Conservation (phyloP, 1,140 invertebrate genomes). For the Trichoplusia ni region DNA sequence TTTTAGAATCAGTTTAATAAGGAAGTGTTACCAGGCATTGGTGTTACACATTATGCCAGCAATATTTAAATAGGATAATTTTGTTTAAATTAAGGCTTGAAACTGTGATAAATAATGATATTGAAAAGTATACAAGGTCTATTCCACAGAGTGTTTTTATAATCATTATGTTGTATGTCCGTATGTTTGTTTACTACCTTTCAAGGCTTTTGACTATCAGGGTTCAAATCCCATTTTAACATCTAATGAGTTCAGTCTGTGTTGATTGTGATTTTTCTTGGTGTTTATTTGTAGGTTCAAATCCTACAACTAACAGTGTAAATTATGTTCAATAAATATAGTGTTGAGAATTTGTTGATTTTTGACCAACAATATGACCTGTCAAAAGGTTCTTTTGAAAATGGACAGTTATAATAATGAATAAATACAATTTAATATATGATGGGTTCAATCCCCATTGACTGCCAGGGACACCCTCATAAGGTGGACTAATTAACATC, state of each 20-base stretch:
- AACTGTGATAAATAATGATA: too few species aligned
- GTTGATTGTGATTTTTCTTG: neutral
- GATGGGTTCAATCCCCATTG: neutral
- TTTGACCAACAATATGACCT: neutral
- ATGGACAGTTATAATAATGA: neutral
- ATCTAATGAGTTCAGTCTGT: too few species aligned
- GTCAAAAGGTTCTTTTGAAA: neutral
- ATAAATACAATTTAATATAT: neutral
- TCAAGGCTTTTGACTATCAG: neutral
- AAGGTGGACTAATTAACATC: too few species aligned
- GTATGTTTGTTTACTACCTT: neutral
- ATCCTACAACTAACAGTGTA: neutral
- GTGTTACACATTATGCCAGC: too few species aligned
- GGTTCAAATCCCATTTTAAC: neutral
- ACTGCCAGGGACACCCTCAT: too few species aligned
- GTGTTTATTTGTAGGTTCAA: neutral
- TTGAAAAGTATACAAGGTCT: too few species aligned
- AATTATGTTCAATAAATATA: neutral
- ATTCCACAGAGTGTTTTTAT: neutral
- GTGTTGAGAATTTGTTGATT: neutral
- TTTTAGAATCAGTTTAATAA: too few species aligned
- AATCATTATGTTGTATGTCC: neutral
- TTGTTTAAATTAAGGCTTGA: too few species aligned
- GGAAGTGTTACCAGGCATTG: too few species aligned
- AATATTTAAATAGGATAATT: too few species aligned